Conservation (phyloP, 2,113 vertebrate species). For the Paracyprichromis sp. region DNA sequence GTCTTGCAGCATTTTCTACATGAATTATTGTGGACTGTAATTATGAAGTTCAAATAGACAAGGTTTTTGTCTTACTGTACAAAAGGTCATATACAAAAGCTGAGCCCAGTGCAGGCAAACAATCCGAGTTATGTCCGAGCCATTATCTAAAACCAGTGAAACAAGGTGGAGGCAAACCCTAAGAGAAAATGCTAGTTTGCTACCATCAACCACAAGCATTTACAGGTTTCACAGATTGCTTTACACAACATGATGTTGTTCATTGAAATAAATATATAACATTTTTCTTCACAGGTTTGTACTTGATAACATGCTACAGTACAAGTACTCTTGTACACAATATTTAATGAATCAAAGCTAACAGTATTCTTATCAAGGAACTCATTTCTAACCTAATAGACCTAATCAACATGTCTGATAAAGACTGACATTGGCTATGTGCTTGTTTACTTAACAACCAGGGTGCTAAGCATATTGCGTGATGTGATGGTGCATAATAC, state of each 20-base stretch:
- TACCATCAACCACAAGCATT: neutral
- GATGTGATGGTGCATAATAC: neutral
- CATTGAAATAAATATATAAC: neutral
- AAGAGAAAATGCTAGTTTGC: neutral
- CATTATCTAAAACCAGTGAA: neutral
- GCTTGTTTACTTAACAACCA: neutral
- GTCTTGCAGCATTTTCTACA: neutral
- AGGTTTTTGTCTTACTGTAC: neutral
- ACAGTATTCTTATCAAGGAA: neutral
- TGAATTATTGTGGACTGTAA: neutral
- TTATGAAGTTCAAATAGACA: neutral
- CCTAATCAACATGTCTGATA: neutral
- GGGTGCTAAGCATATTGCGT: neutral
- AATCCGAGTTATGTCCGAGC: neutral
- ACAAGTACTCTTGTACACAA: neutral
- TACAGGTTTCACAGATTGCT: neutral
- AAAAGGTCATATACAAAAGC: neutral
- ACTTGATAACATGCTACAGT: neutral
- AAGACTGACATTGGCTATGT: neutral
- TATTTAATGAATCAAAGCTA: neutral
- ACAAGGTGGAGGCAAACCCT: neutral
- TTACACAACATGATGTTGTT: neutral
- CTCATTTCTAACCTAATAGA: neutral
- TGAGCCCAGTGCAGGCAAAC: neutral
- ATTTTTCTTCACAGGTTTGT: neutral